Base-by-base conservation (phyloP, 2,888 invertebrate species). In the Drosophila buzzatii region DNA sequence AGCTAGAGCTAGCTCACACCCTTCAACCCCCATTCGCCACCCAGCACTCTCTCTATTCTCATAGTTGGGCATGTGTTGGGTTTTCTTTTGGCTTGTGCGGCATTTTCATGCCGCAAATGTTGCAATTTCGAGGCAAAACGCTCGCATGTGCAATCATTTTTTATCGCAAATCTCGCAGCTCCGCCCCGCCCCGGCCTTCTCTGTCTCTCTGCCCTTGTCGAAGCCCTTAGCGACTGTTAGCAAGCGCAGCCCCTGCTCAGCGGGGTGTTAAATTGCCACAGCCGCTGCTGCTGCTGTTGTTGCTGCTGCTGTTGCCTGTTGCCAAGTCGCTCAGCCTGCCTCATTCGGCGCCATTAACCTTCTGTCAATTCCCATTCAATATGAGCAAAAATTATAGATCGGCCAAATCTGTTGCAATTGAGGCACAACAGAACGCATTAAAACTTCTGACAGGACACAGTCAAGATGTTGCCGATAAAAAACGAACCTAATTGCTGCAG, bases 111-210 rank as follows among this genome's bases (percentile, higher is more conserved):
- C 87, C 82, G 87, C 90, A 89, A 90, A 87, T 87, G 90, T 78
- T 90, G 90, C 90, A 87, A 85, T 87, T 81, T 89, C 70, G 65
- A 87, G 66, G 72, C 55, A 70, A 79, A 76, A 65, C 87, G 76
- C 82, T 85, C 88, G 85, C 89, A 85, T 85, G 90, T 85, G 85
- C 89, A 85, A 82, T 90, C 89, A 90, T 85, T 85, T 85, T 85
- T 85, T 85, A 85, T 85, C 85, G 90, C 84, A 89, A 84, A 84
- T 84, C 84, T 84, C 53, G 12, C 58, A 20, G 18, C 45, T 33
- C 35, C 23, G 49, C 27, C 23, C 49, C n/a, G n/a, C 6, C 16
- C 9, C 23, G 49, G 27, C 27, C 27, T 0, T 23, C 23, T 23
- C 23, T 0, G 3, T 23, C 23, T 23, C 23, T 23, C 4, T 10